Conservation (phyloP, 1,140 invertebrate species). For the Rhyzopertha dominica region DNA sequence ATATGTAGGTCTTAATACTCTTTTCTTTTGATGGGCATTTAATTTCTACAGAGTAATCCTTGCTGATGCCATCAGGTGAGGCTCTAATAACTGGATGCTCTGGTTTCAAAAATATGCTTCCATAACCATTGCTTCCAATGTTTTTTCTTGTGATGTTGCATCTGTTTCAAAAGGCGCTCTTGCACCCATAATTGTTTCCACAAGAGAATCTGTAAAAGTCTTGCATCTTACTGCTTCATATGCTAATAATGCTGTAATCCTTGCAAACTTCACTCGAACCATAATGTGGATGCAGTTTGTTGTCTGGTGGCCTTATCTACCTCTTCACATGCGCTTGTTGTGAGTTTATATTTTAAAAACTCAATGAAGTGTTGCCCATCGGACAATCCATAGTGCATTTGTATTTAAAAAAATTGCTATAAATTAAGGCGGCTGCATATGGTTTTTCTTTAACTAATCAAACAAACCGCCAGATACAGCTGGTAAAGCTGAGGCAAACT, state of each 20-base stretch:
- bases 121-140: conserved; percentile 4
- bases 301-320: conserved; percentile 18
- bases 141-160: conserved; percentile 1
- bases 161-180: background rate
- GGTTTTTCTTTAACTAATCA: conserved; percentile 18
- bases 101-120: conserved; percentile 8
- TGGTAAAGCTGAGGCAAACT: too few relatives aligned
- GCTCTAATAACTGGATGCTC: conserved; percentile 32
- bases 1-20: too few relatives aligned
- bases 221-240: conserved; percentile 4
- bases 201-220: background rate
- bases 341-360: conserved; percentile 15
- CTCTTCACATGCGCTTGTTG: conserved; percentile 15
- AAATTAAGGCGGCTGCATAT: conserved; percentile 19
- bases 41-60: conserved; percentile 30
- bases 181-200: conserved; percentile 7
- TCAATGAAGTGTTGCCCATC: too few relatives aligned
- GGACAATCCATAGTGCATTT: conserved; percentile 11
- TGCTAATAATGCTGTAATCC: conserved; percentile 39
- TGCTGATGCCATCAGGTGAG: conserved; percentile 37
- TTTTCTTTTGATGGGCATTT: conserved; percentile 25
- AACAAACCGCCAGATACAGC: background rate
- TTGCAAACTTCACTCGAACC: conserved; percentile 34
- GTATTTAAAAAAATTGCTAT: conserved; percentile 5
- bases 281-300: conserved; percentile 26